phyloP scores from a whole-genome alignment of 1,140 invertebrate species.

The Drosophila busckii region DNA sequence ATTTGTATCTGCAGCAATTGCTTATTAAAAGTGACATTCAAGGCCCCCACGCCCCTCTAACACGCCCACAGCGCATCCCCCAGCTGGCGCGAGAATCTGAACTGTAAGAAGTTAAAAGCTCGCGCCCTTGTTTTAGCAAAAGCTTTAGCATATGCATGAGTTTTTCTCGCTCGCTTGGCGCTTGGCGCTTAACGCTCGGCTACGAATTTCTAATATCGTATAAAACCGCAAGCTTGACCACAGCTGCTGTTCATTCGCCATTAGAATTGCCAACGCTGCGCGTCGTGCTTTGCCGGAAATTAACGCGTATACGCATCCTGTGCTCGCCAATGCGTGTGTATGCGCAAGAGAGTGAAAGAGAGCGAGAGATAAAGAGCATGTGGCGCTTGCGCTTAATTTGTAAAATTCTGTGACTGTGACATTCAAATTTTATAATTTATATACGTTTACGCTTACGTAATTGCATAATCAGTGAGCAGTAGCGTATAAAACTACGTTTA shows the following conservation, averaged over 20 bases:
- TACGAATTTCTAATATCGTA: constrained; percentile 54
- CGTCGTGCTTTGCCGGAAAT: constrained; percentile 47
- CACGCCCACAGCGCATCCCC: no score
- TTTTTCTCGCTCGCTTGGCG: constrained; percentile 11
- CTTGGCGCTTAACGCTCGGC: constrained; percentile 31
- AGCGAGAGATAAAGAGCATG: not conserved
- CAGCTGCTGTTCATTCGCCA: constrained; percentile 59
- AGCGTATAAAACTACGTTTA: constrained; percentile 6
- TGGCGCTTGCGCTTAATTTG: constrained; percentile 9
- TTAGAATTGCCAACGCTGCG: constrained; percentile 61
- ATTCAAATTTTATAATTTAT: constrained; percentile 35
- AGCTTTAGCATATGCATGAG: no score
- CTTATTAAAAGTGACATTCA: constrained; percentile 56
- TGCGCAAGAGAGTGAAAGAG: not conserved
- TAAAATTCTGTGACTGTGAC: constrained; percentile 41
- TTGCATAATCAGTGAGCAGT: constrained; percentile 50
- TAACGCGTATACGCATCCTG: constrained; percentile 39
- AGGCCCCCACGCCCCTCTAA: constrained; percentile 37
- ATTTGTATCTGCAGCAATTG: constrained; percentile 57
- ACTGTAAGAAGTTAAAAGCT: constrained; percentile 23
- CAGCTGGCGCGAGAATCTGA: not conserved
- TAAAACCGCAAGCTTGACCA: constrained; percentile 76
- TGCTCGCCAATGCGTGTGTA: constrained; percentile 9
- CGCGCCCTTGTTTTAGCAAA: constrained; percentile 10
- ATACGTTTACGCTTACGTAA: constrained; percentile 11